phyloP scores from a whole-genome alignment of 2,888 invertebrate genomes.

The Laspeyria flexula region DNA sequence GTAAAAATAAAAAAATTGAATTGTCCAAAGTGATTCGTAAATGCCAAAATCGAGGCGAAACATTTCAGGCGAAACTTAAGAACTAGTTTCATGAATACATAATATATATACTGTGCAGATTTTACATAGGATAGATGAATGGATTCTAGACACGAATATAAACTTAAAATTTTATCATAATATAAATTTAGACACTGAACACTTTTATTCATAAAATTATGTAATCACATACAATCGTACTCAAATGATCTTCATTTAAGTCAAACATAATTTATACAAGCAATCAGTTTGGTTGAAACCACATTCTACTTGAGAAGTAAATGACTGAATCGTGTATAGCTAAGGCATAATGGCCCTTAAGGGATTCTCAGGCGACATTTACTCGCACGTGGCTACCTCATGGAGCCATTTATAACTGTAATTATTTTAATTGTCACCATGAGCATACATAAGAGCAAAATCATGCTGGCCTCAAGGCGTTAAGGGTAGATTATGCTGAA shows the following conservation, averaged over 20 bases:
- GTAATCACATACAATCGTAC: too few relatives aligned
- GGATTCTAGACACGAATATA: too few relatives aligned
- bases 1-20: too few relatives aligned
- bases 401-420: constrained; percentile 16
- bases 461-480: constrained; percentile 2
- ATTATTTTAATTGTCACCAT: constrained; percentile 13
- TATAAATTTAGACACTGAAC: too few relatives aligned
- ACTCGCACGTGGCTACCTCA: constrained; percentile 14
- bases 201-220: too few relatives aligned
- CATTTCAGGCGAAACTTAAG: too few relatives aligned
- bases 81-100: too few relatives aligned
- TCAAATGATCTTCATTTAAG: not conserved
- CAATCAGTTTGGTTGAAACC: not conserved
- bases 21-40: too few relatives aligned
- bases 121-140: too few relatives aligned
- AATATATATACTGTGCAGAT: too few relatives aligned
- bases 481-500: not conserved
- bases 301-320: constrained; percentile 5
- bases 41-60: too few relatives aligned
- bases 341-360: constrained; percentile 14
- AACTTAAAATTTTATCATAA: too few relatives aligned
- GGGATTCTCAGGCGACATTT: constrained; percentile 15
- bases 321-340: constrained; percentile 19
- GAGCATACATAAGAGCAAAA: constrained; percentile 12
- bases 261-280: not conserved